Conservation (phyloP, 2,113 vertebrate genomes). For the Ranitomeya variabilis region DNA sequence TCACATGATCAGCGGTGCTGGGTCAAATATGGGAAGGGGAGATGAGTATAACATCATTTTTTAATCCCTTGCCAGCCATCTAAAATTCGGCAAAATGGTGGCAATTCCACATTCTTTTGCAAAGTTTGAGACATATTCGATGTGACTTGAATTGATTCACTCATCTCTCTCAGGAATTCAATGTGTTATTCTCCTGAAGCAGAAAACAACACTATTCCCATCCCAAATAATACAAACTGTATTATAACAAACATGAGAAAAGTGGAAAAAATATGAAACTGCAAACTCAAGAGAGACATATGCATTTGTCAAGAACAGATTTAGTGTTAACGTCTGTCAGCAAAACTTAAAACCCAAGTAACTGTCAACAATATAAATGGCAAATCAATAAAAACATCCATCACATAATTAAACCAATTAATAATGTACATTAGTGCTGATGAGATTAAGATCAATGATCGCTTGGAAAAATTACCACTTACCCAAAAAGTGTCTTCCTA, state of each 20-base stretch:
- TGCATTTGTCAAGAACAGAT: background rate
- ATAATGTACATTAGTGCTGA: background rate
- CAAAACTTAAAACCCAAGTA: background rate
- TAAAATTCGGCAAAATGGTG: too few species aligned
- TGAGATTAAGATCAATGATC: background rate
- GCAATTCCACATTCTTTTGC: too few species aligned
- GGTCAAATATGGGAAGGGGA: too few species aligned
- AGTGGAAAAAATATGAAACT: background rate
- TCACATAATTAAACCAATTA: background rate
- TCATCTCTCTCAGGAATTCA: too few species aligned
- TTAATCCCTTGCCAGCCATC: too few species aligned
- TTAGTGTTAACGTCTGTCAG: background rate
- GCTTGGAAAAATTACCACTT: background rate
- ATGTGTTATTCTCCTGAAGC: background rate
- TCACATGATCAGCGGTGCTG: too few species aligned
- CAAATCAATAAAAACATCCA: background rate
- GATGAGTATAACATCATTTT: too few species aligned
- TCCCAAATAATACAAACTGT: background rate
- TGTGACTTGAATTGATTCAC: too few species aligned
- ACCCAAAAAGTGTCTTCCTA: background rate
- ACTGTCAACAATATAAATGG: slow-evolving; percentile 3
- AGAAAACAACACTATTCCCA: background rate
- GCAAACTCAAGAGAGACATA: background rate
- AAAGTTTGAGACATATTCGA: too few species aligned
- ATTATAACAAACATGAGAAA: background rate